phyloP scores from a whole-genome alignment of 1,140 invertebrate species.

The Archivesica marissinica region DNA sequence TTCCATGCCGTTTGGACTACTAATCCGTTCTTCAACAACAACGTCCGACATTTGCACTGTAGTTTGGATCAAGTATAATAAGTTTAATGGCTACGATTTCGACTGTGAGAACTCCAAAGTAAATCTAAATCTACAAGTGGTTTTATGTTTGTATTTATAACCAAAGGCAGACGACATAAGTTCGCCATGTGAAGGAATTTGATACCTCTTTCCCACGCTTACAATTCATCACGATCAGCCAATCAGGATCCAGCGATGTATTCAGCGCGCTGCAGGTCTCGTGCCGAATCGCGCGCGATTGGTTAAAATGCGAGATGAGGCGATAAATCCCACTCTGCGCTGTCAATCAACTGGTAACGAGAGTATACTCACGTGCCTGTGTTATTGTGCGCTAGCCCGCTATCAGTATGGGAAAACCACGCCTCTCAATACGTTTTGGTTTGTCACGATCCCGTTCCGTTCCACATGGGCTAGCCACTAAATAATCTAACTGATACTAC shows the following conservation, averaged over 20 bases:
- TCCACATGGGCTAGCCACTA: conserved; percentile 47
- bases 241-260: conserved; percentile 22
- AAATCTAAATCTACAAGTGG: conserved; percentile 61
- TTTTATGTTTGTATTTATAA: conserved; percentile 58
- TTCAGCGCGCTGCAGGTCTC: conserved; percentile 41
- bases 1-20: conserved; percentile 50
- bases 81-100: not conserved
- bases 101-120: not conserved
- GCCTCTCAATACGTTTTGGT: conserved; percentile 56
- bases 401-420: conserved; percentile 65
- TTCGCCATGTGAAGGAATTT: conserved; percentile 61
- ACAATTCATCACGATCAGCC: conserved; percentile 43
- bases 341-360: conserved; percentile 57
- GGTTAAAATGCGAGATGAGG: conserved; percentile 16
- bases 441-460: conserved; percentile 43
- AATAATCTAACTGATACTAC: conserved; percentile 60
- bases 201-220: conserved; percentile 60
- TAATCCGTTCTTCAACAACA: conserved; percentile 34
- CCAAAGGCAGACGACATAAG: conserved; percentile 60
- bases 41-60: conserved; percentile 46
- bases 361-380: conserved; percentile 50
- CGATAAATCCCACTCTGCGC: conserved; percentile 28
- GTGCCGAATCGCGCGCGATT: conserved; percentile 51
- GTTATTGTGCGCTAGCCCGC: conserved; percentile 36
- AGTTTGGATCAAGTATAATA: not conserved